Conservation (phyloP, 2,888 invertebrate genomes). For the Amblyjoppa proteus region DNA sequence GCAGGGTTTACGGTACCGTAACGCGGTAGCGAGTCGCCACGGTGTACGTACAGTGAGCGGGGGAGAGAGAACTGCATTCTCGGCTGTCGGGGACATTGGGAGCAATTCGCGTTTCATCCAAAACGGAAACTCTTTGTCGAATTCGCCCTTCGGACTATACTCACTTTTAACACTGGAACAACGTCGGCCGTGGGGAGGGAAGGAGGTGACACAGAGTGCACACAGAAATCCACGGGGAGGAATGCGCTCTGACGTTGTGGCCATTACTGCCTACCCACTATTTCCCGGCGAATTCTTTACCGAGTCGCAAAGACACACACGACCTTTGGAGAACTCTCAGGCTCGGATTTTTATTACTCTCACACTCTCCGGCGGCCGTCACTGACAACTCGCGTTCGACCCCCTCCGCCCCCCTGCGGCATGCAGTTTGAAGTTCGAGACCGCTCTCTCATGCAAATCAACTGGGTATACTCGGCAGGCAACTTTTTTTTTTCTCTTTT, state of each 20-base stretch:
- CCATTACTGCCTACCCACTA: slow-evolving; percentile 1
- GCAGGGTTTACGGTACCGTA: not conserved
- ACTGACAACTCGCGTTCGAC: slow-evolving; percentile 15
- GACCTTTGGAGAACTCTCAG: slow-evolving; percentile 55
- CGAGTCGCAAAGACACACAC: slow-evolving; percentile 51
- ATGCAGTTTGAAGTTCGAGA: slow-evolving; percentile 39
- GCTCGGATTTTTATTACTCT: slow-evolving; percentile 37
- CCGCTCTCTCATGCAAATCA: slow-evolving; percentile 54
- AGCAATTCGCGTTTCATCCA: slow-evolving; percentile 49
- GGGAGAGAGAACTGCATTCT: slow-evolving; percentile 26
- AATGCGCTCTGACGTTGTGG: not conserved
- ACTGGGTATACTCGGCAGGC: slow-evolving; percentile 10
- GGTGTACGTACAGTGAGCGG: not conserved
- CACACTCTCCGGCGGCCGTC: slow-evolving; percentile 12
- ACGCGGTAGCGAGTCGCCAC: not conserved
- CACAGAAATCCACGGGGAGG: slow-evolving; percentile 30
- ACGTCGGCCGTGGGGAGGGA: not conserved
- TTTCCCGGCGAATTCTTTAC: slow-evolving; percentile 46
- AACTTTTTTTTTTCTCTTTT: not conserved
- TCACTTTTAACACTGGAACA: slow-evolving; percentile 30
- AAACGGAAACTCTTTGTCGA: slow-evolving; percentile 64
- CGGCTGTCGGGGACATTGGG: slow-evolving; percentile 13
- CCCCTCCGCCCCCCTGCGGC: not conserved
- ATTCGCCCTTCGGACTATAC: slow-evolving; percentile 6
- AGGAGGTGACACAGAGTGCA: slow-evolving; percentile 3